Evolutionary conservation across 2,888 invertebrate genomes (phyloP), one percentile per base, ranked within the genome.

Genomic region (Tetramorium bicarinatum): DNA sequence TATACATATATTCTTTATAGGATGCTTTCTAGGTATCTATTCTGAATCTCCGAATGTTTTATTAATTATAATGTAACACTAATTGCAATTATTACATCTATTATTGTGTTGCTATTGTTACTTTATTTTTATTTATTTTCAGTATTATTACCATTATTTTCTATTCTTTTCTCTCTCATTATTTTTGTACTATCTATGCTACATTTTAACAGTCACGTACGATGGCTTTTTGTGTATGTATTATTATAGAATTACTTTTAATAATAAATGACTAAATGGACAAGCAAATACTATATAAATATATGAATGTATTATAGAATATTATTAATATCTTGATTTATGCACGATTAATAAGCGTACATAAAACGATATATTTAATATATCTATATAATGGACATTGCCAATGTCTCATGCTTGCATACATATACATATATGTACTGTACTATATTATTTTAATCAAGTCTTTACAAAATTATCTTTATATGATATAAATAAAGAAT

Each of bases 51-150:
- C 29, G 29, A 9, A 47, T 21, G 6, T 75, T n/a, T 75, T 44
- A 44, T 11, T 74, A 74, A 29, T 18, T 75, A 44, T 15, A 15
- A 34, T 34, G 15, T 18, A 44, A 74, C 9, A 21, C 3, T 9
- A 47, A n/a, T 29, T 21, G 18, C 13, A 21, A 62, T 62, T 62
- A 59, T 44, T 56, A 44, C 15, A 52, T n/a, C 49, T 21, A 56
- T 34, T 74, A 47, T 34, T 59, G 8, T 44, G 11, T 25, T 69
- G 13, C 8, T 34, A n/a, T 41, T 47, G 34, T 34, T n/a, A 38
- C 8, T 67, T 67, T 49, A 52, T 69, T 71, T 62, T 61, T 47
- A 75, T 72, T 59, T 59, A 74, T 62, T 62, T 62, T 38, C 11
- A 75, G 15, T 34, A 61, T 62, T 49, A 62, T 38, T 49, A 47